phyloP scores from a whole-genome alignment of 2,113 vertebrate species.

The Solea solea region DNA sequence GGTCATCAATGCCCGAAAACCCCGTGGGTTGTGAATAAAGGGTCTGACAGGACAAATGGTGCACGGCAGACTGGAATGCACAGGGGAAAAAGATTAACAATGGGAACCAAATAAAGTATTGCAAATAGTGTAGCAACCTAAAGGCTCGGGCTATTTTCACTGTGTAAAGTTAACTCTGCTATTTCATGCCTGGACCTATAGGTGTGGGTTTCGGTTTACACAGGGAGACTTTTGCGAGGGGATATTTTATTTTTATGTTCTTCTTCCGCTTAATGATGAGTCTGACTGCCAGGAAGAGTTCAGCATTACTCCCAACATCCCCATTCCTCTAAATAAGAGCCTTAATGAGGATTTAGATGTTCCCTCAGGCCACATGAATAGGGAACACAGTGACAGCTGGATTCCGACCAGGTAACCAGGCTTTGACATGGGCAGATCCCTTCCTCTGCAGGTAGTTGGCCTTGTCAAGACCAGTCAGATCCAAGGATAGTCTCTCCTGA shows the following conservation, averaged over 20 bases:
- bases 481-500: conserved; percentile 51
- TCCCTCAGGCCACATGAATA: conserved; percentile 51
- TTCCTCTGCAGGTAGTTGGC: conserved; percentile 48
- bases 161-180: neutral
- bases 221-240: neutral
- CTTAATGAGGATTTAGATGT: conserved; percentile 65
- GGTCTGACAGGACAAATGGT: conserved; percentile 53
- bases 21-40: conserved; percentile 45
- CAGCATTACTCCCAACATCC: conserved; percentile 6
- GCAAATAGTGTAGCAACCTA: conserved; percentile 27
- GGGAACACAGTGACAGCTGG: conserved; percentile 52
- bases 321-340: conserved; percentile 16
- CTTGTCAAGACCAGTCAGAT: conserved; percentile 48
- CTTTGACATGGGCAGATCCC: conserved; percentile 66
- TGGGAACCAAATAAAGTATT: conserved; percentile 36
- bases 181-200: neutral
- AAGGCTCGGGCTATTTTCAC: neutral
- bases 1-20: conserved; percentile 63
- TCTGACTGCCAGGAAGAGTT: conserved; percentile 24
- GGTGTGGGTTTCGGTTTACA: neutral
- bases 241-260: conserved; percentile 1
- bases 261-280: conserved; percentile 3
- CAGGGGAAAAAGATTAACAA: conserved; percentile 28
- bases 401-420: conserved; percentile 38
- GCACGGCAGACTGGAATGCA: conserved; percentile 53